These are phyloP conservation scores for Chorisops tibialis DNA, from an alignment of 2,888 invertebrate species.

Conservation along the genomic window DNA sequence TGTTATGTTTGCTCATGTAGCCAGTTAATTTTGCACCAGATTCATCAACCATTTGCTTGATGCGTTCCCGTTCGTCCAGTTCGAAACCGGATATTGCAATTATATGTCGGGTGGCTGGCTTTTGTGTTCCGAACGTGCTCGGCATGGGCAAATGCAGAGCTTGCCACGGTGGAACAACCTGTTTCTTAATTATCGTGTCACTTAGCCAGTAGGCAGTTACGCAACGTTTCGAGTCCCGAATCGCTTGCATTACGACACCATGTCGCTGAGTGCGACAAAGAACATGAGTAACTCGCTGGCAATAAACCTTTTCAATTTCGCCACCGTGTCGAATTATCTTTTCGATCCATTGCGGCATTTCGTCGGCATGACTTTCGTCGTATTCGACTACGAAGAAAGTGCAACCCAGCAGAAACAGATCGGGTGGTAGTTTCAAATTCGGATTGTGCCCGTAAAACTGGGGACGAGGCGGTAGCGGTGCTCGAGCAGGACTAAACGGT, in stretches of 20 bases:
- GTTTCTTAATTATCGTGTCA: constrained; percentile 81
- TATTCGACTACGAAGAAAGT: constrained; percentile 88
- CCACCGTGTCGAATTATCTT: constrained; percentile 80
- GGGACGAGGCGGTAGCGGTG: constrained; percentile 60
- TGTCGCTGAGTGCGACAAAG: constrained; percentile 87
- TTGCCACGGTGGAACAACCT: constrained; percentile 88
- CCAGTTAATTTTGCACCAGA: constrained; percentile 81
- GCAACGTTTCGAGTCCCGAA: constrained; percentile 64
- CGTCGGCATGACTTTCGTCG: constrained; percentile 63
- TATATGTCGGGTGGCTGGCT: constrained; percentile 72
- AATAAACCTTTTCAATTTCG: constrained; percentile 81
- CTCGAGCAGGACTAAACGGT: constrained; percentile 55
- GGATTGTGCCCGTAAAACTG: constrained; percentile 94
- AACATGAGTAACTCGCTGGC: constrained; percentile 85
- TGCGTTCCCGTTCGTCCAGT: constrained; percentile 74
- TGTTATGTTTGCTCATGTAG: constrained; percentile 76
- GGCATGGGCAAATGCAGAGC: constrained; percentile 87
- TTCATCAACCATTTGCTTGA: constrained; percentile 80
- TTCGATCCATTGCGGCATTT: constrained; percentile 65
- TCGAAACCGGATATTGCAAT: constrained; percentile 87
- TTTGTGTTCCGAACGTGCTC: constrained; percentile 60
- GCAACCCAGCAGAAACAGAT: constrained; percentile 87
- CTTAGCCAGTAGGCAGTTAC: constrained; percentile 88
- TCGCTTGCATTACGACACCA: constrained; percentile 83
- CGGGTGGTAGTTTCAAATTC: constrained; percentile 81